Evolutionary conservation across 2,888 invertebrate genomes (phyloP).

Genomic region (Rhingia campestris): DNA sequence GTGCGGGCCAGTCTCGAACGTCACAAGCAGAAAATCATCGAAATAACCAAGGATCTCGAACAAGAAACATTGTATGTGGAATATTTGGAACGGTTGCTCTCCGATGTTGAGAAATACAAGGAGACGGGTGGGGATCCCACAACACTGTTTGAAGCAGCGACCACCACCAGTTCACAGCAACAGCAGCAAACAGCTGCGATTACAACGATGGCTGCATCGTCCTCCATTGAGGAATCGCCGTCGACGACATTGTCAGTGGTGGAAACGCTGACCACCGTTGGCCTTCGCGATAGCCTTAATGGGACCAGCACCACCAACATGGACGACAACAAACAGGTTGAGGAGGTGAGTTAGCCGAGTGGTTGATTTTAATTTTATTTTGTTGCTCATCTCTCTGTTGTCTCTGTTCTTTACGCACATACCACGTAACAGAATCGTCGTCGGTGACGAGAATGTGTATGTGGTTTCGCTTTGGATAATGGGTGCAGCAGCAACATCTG

Average conservation of each 20-base stretch:
- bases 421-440: conserved; percentile 50
- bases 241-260: conserved; percentile 49
- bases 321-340: conserved; percentile 76
- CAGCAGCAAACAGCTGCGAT: conserved; percentile 65
- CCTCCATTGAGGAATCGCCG: conserved; percentile 63
- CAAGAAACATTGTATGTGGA: conserved; percentile 96
- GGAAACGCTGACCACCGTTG: conserved; percentile 64
- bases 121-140: conserved; percentile 83
- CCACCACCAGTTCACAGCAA: conserved; percentile 73
- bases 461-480: conserved; percentile 57
- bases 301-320: conserved; percentile 60
- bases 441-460: conserved; percentile 25
- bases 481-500: conserved; percentile 64
- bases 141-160: conserved; percentile 82
- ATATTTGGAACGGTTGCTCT: conserved; percentile 92
- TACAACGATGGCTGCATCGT: conserved; percentile 52
- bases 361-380: conserved; percentile 18
- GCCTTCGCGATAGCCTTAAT: conserved; percentile 73
- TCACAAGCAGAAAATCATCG: conserved; percentile 93
- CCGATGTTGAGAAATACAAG: conserved; percentile 93
- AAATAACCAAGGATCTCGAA: conserved; percentile 92
- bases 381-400: conserved; percentile 14
- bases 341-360: conserved; percentile 75
- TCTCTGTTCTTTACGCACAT: conserved; percentile 27
- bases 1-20: conserved; percentile 94